Evolutionary conservation across 1,140 invertebrate species (phyloP).

Genomic region (Drosophila littoralis): DNA sequence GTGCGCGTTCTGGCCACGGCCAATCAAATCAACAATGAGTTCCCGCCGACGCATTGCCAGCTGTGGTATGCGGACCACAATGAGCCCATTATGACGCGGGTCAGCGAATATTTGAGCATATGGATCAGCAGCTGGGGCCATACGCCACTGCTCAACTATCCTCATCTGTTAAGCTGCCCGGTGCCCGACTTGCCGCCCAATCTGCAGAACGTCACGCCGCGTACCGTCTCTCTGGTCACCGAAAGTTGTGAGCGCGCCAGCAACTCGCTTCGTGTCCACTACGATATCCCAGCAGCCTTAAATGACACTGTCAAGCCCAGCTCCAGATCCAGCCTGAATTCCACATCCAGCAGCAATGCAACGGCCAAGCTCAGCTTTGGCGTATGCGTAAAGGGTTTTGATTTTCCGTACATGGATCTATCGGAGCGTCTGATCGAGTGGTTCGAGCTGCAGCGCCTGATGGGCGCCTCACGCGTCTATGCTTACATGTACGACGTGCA

Average conservation of each 20-base stretch:
- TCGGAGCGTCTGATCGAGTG: constrained; percentile 95
- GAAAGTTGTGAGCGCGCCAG: constrained; percentile 91
- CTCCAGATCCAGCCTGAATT: background rate
- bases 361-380: constrained; percentile 91
- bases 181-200: constrained; percentile 89
- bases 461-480: constrained; percentile 96
- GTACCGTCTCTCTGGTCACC: constrained; percentile 93
- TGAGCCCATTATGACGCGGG: constrained; percentile 89
- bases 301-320: background rate
- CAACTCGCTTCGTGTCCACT: constrained; percentile 92
- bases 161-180: constrained; percentile 94
- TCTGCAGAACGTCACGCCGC: constrained; percentile 86
- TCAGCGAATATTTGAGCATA: constrained; percentile 93
- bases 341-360: constrained; percentile 85
- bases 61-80: constrained; percentile 93
- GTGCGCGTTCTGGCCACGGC: constrained; percentile 94
- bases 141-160: constrained; percentile 93
- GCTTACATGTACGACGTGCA: constrained; percentile 96
- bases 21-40: constrained; percentile 90
- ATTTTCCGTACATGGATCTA: constrained; percentile 95
- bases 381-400: constrained; percentile 96
- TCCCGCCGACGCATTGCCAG: constrained; percentile 90
- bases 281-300: constrained; percentile 85
- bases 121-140: constrained; percentile 96
- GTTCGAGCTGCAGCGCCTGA: constrained; percentile 93